Evolutionary conservation across 2,797 vertebrate genomes (phyloP), one percentile per base, ranked within the genome.

Genomic region (Leptodactylus fallax): DNA sequence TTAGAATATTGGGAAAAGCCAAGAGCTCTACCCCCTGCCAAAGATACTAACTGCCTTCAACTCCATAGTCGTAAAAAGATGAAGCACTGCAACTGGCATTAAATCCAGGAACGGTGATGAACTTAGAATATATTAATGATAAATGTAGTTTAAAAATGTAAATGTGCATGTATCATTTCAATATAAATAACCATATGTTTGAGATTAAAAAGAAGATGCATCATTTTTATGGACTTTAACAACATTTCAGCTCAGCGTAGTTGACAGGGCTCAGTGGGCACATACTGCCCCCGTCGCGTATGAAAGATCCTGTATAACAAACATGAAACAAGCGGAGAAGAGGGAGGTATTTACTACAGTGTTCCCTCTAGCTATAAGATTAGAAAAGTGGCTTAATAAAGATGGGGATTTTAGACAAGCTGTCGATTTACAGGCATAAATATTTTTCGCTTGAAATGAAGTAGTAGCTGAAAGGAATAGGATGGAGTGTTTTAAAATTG

Each of bases 1-100:
- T 89, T 86, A 89, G n/a, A 79, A 86, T 86, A 86, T 76, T 86
- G 84, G 72, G 85, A 86, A 89, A 83, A 83, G 80, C 84, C 88
- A 86, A 86, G 61, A 58, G 79, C 61, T 55, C 16, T 88, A 60
- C 87, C 87, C 69, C 49, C 58, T 86, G 83, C 87, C 84, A 85
- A 89, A 81, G 69, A 45, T 85, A 85, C 65, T 86, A 82, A 83
- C 88, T 79, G 85, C 63, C 45, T 79, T 89, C 53, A 53, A 79
- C 85, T 86, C 83, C 79, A 86, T 89, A 78, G 74, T 71, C 61
- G n/a, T 79, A 89, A 86, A 77, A 86, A 89, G 69, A 86, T 83
- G 71, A 85, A 51, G 71, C 79, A 47, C 19, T 58, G 53, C 56
- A 27, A 65, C 83, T 23, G 61, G 47, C 25, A 85, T 81, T 81